Conservation (phyloP, 2,888 invertebrate species). For the Griposia aprilina region DNA sequence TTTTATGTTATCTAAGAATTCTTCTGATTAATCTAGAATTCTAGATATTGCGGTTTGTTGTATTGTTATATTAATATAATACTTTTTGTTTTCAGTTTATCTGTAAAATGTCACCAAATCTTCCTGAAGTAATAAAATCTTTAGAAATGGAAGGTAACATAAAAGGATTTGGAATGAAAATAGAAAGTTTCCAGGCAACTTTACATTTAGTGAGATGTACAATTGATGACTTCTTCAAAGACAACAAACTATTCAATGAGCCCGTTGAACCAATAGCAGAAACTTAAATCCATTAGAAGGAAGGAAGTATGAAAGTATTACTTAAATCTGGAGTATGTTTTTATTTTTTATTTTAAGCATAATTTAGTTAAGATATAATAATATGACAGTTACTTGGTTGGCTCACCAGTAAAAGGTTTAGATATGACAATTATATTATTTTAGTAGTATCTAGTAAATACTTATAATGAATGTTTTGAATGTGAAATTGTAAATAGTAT, state of each 20-base stretch:
- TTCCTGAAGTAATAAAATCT: constrained; percentile 89
- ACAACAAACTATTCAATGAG: constrained; percentile 89
- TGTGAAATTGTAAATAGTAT: constrained; percentile 60
- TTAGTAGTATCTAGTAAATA: constrained; percentile 38
- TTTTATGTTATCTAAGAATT: constrained; percentile 22
- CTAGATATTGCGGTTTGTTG: neutral
- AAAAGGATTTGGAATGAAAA: constrained; percentile 81
- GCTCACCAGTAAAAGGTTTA: constrained; percentile 37
- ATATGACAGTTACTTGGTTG: constrained; percentile 12
- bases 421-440: constrained; percentile 45
- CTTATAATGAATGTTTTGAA: constrained; percentile 46
- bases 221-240: constrained; percentile 91
- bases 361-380: constrained; percentile 19
- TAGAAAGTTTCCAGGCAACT: constrained; percentile 86
- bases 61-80: constrained; percentile 5
- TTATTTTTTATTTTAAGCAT: constrained; percentile 35
- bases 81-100: constrained; percentile 87
- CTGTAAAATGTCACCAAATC: constrained; percentile 91
- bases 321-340: constrained; percentile 36
- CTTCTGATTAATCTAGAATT: neutral
- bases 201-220: constrained; percentile 91
- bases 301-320: constrained; percentile 11
- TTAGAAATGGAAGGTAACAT: constrained; percentile 83
- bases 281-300: constrained; percentile 35
- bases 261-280: constrained; percentile 68